A percentile compares a stretch with the other conserved stretches of the same genome.
Conservation (phyloP, 2,888 invertebrate species). For the Corythucha ciliata region DNA sequence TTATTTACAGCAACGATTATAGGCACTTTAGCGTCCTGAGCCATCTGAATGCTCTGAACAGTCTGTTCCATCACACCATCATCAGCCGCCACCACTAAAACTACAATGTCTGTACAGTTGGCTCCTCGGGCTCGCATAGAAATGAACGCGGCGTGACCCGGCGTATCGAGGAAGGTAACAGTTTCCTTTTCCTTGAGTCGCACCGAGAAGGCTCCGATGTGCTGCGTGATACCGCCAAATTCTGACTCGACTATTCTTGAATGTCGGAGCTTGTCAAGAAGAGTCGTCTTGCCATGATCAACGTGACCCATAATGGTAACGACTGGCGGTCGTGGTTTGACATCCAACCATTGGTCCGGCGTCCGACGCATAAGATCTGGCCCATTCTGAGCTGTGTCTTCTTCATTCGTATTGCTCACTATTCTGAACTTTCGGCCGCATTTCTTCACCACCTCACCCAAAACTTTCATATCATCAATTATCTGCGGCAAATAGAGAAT, state of each 20-base stretch:
- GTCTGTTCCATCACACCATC: slow-evolving; percentile 99
- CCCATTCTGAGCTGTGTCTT: slow-evolving; percentile 31
- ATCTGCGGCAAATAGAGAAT: too few relatives aligned
- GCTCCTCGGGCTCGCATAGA: slow-evolving; percentile 95
- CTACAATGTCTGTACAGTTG: slow-evolving; percentile 82
- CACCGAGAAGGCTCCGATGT: slow-evolving; percentile 95
- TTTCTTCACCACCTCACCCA: slow-evolving; percentile 58
- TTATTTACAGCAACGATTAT: slow-evolving; percentile 97
- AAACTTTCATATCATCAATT: slow-evolving; percentile 54
- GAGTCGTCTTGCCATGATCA: slow-evolving; percentile 97
- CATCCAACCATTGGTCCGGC: too few relatives aligned
- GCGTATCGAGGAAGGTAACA: slow-evolving; percentile 95
- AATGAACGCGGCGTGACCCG: slow-evolving; percentile 95
- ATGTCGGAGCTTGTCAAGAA: slow-evolving; percentile 78
- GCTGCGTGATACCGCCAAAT: slow-evolving; percentile 98
- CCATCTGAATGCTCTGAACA: slow-evolving; percentile 79
- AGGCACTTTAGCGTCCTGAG: slow-evolving; percentile 71
- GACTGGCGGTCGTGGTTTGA: slow-evolving; percentile 72
- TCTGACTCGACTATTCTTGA: slow-evolving; percentile 81
- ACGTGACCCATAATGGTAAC: slow-evolving; percentile 99
- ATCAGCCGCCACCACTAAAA: slow-evolving; percentile 95
- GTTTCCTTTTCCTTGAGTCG: slow-evolving; percentile 44
- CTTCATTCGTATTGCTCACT: slow-evolving; percentile 46
- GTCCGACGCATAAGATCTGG: slow-evolving; percentile 6
- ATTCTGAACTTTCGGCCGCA: slow-evolving; percentile 55